phyloP scores from a whole-genome alignment of 2,113 vertebrate species.

The Otolemur garnettii region DNA sequence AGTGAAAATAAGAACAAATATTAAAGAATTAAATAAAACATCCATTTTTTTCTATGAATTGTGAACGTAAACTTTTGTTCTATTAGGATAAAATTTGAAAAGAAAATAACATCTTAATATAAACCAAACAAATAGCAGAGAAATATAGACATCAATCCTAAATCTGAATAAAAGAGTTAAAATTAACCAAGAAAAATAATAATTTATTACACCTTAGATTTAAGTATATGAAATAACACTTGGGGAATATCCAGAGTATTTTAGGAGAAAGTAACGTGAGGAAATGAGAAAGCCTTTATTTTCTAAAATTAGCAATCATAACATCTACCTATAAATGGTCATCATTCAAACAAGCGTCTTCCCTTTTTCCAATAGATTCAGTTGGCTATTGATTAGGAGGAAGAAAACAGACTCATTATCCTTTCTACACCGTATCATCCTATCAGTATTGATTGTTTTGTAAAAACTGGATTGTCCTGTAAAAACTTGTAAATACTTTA shows the following conservation, averaged over 20 bases:
- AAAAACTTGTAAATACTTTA: not conserved
- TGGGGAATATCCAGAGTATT: slow-evolving; percentile 76
- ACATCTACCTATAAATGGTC: slow-evolving; percentile 53
- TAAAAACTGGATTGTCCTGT: not conserved
- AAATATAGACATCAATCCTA: not conserved
- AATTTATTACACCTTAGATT: slow-evolving; percentile 41
- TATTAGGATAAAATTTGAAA: slow-evolving; percentile 53
- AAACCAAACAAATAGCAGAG: slow-evolving; percentile 40
- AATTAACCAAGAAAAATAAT: slow-evolving; percentile 47
- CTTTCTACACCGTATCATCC: not conserved
- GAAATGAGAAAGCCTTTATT: slow-evolving; percentile 67
- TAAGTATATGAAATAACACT: slow-evolving; percentile 63
- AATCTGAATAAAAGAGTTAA: slow-evolving; percentile 57
- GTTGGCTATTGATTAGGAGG: not conserved
- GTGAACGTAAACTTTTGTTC: not conserved
- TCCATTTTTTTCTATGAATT: not conserved
- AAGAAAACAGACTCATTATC: not conserved
- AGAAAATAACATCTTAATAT: slow-evolving; percentile 46
- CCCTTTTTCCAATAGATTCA: not conserved
- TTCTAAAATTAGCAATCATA: slow-evolving; percentile 62
- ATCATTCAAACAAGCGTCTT: slow-evolving; percentile 5
- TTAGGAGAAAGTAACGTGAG: slow-evolving; percentile 54
- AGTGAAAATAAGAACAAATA: not conserved
- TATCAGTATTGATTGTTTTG: not conserved
- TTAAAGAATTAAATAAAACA: not conserved